phyloP scores from a whole-genome alignment of 2,797 vertebrate genomes.

The Scolopax rusticola region DNA sequence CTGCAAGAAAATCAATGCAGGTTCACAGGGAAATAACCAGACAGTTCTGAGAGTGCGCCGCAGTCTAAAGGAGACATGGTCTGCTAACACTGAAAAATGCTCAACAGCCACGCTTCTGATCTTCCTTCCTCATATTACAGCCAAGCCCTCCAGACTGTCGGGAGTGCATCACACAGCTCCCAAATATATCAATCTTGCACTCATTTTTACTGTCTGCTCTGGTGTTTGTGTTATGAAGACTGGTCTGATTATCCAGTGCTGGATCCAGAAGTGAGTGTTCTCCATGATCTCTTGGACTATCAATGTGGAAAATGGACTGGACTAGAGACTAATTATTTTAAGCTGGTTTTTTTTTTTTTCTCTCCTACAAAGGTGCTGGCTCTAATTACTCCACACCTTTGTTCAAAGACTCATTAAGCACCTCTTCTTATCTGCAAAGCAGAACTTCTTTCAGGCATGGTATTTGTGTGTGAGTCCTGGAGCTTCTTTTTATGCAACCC shows the following conservation, averaged over 20 bases:
- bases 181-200: background rate
- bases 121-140: background rate
- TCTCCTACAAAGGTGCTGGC: background rate
- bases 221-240: slow-evolving; percentile 19
- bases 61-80: slow-evolving; percentile 30
- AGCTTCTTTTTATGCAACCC: background rate
- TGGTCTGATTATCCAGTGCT: slow-evolving; percentile 12
- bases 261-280: background rate
- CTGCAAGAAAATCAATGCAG: slow-evolving; percentile 71
- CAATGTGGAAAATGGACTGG: background rate
- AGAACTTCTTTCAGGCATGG: background rate
- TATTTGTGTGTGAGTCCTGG: background rate
- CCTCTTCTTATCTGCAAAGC: background rate
- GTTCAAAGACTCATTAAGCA: background rate
- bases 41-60: background rate
- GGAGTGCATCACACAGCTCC: slow-evolving; percentile 3
- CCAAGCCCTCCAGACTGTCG: background rate
- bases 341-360: background rate
- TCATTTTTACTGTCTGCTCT: slow-evolving; percentile 7
- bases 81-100: slow-evolving; percentile 48
- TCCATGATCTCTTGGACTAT: background rate
- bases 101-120: slow-evolving; percentile 39
- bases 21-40: slow-evolving; percentile 58
- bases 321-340: slow-evolving; percentile 16
- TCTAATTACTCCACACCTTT: background rate